These are phyloP conservation scores for Linepithema humile DNA, from an alignment of 1,140 invertebrate species.

Conservation along the genomic window DNA sequence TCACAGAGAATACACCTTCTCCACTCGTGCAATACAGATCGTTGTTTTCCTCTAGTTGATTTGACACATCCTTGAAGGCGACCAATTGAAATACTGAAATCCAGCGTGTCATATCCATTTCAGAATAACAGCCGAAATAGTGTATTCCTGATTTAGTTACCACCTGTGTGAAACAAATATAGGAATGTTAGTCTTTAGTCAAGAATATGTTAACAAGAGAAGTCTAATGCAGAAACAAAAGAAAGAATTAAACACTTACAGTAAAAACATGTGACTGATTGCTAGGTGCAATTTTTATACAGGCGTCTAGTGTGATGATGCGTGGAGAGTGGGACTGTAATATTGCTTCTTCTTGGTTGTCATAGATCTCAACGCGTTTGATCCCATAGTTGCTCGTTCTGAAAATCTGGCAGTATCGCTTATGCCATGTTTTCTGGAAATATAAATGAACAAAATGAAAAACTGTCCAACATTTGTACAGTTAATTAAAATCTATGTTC, in stretches of 20 bases:
- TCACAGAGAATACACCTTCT: conserved; percentile 92
- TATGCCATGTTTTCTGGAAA: conserved; percentile 91
- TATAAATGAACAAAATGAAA: conserved; percentile 62
- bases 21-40: conserved; percentile 93
- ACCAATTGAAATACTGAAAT: conserved; percentile 91
- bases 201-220: not conserved
- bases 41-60: conserved; percentile 92
- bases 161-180: conserved; percentile 81
- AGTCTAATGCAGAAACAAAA: not conserved
- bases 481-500: not conserved
- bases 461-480: not conserved
- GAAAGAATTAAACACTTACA: conserved; percentile 77
- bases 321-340: conserved; percentile 87
- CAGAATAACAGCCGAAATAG: conserved; percentile 89
- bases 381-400: conserved; percentile 93
- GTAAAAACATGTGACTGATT: conserved; percentile 85
- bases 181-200: not conserved
- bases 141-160: conserved; percentile 90
- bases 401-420: conserved; percentile 91
- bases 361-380: conserved; percentile 93
- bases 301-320: conserved; percentile 93
- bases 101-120: conserved; percentile 91
- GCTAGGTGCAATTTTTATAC: conserved; percentile 91
- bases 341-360: conserved; percentile 89
- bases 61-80: conserved; percentile 90